These are phyloP conservation scores for Natrix natrix DNA, from an alignment of 2,797 vertebrate genomes.

Conservation along the genomic window DNA sequence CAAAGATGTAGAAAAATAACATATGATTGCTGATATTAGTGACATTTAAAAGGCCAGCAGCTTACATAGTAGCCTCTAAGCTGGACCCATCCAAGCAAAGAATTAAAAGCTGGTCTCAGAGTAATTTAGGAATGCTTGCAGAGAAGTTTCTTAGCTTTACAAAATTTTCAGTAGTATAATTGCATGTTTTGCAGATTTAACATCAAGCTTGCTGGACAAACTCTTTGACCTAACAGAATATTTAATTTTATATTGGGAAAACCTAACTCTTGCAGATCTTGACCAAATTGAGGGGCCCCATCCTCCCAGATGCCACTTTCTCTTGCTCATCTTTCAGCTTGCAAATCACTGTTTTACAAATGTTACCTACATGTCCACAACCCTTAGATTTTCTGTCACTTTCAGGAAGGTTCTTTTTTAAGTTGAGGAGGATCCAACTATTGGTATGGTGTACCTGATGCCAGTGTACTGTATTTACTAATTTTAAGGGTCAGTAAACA, in stretches of 20 bases:
- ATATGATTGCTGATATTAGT: background rate
- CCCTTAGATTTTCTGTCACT: background rate
- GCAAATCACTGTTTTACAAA: background rate
- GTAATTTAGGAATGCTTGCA: background rate
- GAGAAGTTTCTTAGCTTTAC: background rate
- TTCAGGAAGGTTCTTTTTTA: background rate
- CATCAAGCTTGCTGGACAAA: background rate
- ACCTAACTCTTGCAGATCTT: background rate
- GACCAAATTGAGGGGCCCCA: background rate
- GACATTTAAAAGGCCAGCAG: background rate
- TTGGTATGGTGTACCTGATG: background rate
- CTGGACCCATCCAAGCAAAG: background rate
- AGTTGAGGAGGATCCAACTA: background rate
- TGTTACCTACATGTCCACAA: background rate
- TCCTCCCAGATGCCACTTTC: background rate
- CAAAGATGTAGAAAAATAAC: background rate
- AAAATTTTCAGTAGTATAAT: background rate
- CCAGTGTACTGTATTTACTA: background rate
- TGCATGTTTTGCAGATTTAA: background rate
- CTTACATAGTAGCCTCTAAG: background rate
- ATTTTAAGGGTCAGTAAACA: background rate
- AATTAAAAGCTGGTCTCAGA: background rate
- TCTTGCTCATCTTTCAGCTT: background rate
- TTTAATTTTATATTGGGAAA: background rate
- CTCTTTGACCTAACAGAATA: background rate